Evolutionary conservation across 1,140 invertebrate species (phyloP), one percentile per base, ranked within the genome.

Genomic region (Whitmania pigra): DNA sequence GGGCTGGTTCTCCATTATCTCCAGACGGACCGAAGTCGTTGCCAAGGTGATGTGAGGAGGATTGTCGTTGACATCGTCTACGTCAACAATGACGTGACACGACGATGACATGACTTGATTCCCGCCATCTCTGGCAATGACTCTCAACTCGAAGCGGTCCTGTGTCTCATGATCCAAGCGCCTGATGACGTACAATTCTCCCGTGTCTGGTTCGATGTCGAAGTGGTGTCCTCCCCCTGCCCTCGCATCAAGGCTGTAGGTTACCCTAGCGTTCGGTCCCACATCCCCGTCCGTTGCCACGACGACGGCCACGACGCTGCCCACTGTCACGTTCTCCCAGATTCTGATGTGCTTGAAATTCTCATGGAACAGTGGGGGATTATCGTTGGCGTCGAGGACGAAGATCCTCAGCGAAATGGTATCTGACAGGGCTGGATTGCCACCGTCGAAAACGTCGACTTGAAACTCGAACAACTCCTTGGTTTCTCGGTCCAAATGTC

Each of bases 401-500:
- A 53, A 22, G 22, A 70, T 70, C 29, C 36, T 70, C 6, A 70
- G 36, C 18, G 15, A 17, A 20, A 70, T 36, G 43, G 17, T 70
- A 17, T 25, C 36, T 7, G 43, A 53, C 29, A 49, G 71, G 9
- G 78, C 72, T 4, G 80, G 75, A 29, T 2, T 29, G 11, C 79
- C 79, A 9, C 70, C 67, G 76, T 81, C 80, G 22, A 73, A 73
- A 7, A 79, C 80, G 72, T 77, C 76, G 18, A 81, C 78, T 7
- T 72, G 73, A 67, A 97, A 80, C 75, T 89, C 86, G 82, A 96
- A 97, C 54, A 87, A 87, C 76, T 94, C 91, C 7, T 90, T 85
- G 73, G 94, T 94, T 82, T 97, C 94, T 25, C 93, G 86, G 83
- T 97, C 94, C 63, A 97, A 84, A 2, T 2, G 25, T n/a, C 29